phyloP scores from a whole-genome alignment of 2,113 vertebrate species.

The Pituophis catenifer region DNA sequence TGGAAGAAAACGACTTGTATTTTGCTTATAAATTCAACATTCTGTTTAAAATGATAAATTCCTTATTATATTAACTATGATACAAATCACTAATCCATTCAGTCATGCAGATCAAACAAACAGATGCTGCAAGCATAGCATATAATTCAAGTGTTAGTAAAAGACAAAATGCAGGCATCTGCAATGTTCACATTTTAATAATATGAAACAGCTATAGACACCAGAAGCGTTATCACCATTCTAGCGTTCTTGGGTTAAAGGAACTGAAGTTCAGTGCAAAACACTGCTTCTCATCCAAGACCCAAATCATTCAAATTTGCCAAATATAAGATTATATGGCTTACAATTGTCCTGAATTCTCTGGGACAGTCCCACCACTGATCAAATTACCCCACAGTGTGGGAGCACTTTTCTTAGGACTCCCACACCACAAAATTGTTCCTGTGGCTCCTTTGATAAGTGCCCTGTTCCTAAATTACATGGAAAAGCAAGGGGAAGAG shows the following conservation, averaged over 20 bases:
- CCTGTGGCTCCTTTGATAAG: constrained; percentile 41
- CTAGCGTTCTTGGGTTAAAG: constrained; percentile 4
- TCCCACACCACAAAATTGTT: constrained; percentile 30
- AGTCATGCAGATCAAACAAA: constrained; percentile 51
- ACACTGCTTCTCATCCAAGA: background rate
- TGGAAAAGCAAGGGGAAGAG: constrained; percentile 8
- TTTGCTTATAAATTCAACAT: constrained; percentile 31
- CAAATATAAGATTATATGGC: constrained; percentile 28
- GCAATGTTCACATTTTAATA: constrained; percentile 32
- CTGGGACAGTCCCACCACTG: constrained; percentile 44
- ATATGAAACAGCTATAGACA: background rate
- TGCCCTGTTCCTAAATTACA: constrained; percentile 27
- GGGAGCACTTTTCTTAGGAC: constrained; percentile 40
- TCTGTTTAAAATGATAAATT: background rate
- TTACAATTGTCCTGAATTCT: constrained; percentile 63
- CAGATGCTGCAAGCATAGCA: constrained; percentile 40
- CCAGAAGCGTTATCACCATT: background rate
- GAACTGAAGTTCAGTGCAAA: background rate
- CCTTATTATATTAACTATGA: constrained; percentile 16
- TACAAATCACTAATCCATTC: background rate
- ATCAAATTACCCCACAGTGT: constrained; percentile 35
- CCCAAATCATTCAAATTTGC: background rate
- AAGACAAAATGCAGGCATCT: constrained; percentile 35
- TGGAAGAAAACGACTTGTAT: background rate
- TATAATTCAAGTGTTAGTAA: constrained; percentile 38